These are phyloP conservation scores for Syngnathus acus DNA, from an alignment of 2,797 vertebrate species.

Conservation along the genomic window DNA sequence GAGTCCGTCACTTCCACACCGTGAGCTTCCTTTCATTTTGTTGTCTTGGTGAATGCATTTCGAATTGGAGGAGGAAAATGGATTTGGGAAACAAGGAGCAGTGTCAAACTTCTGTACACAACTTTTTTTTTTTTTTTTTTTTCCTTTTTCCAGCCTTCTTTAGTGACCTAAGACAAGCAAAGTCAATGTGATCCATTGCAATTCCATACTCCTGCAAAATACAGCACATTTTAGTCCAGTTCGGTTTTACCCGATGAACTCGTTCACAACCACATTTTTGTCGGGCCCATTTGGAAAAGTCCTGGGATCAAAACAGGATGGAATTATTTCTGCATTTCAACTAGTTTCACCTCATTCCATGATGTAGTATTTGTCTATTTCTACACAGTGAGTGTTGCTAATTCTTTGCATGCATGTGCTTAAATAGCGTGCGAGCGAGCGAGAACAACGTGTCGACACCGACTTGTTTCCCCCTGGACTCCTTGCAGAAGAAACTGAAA, in stretches of 20 bases:
- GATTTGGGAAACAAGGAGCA: not conserved
- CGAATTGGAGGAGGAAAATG: not conserved
- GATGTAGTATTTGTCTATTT: not conserved
- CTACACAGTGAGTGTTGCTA: not conserved
- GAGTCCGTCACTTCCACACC: constrained; percentile 87
- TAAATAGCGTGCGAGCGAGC: constrained; percentile 78
- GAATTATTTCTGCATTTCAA: not conserved
- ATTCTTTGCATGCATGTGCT: constrained; percentile 3
- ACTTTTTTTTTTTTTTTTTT: no score
- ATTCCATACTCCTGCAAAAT: not conserved
- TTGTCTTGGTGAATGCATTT: not conserved
- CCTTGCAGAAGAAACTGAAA: constrained; percentile 94
- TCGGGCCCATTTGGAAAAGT: not conserved
- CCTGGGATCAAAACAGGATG: not conserved
- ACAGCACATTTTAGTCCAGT: not conserved
- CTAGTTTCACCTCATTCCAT: not conserved
- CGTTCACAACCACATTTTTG: not conserved
- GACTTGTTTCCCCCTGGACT: constrained; percentile 88
- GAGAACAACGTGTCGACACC: constrained; percentile 80
- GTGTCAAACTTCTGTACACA: not conserved
- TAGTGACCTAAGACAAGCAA: not conserved
- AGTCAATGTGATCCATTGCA: not conserved
- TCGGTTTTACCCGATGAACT: not conserved
- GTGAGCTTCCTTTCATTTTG: constrained; percentile 64
- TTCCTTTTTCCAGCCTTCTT: no score